phyloP scores from a whole-genome alignment of 2,113 vertebrate genomes.

The Picathartes gymnocephalus region DNA sequence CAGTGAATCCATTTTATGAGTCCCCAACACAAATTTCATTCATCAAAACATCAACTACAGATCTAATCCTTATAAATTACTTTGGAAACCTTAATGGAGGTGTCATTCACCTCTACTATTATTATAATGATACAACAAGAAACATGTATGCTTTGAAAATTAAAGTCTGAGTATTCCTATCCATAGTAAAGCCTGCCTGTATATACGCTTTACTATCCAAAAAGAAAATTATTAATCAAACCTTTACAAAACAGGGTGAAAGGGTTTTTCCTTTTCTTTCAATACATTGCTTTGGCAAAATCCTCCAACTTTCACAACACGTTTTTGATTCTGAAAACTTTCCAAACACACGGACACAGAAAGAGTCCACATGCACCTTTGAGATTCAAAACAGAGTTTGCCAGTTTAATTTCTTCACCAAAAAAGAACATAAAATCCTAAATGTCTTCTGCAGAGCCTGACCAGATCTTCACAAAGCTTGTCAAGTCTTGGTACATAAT shows the following conservation, averaged over 20 bases:
- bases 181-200: not conserved
- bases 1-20: slow-evolving; percentile 36
- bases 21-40: not conserved
- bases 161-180: slow-evolving; percentile 15
- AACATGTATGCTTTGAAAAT: slow-evolving; percentile 46
- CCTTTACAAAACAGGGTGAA: slow-evolving; percentile 37
- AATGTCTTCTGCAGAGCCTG: not conserved
- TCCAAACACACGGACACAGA: not conserved
- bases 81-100: slow-evolving; percentile 48
- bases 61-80: slow-evolving; percentile 52
- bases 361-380: not conserved
- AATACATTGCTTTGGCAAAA: not conserved
- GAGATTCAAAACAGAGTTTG: not conserved
- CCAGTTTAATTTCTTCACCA: not conserved
- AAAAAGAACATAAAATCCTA: not conserved
- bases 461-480: not conserved
- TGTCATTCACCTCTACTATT: slow-evolving; percentile 49
- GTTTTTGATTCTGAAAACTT: slow-evolving; percentile 4
- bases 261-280: not conserved
- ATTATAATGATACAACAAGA: slow-evolving; percentile 33
- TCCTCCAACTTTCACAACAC: not conserved
- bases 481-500: not conserved
- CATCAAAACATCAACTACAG: slow-evolving; percentile 22
- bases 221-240: slow-evolving; percentile 52
- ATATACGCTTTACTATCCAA: slow-evolving; percentile 5